Percentiles rank a stretch among this genome's conserved stretches.
Conservation (phyloP, 2,113 vertebrate genomes). For the Monopterus albus region DNA sequence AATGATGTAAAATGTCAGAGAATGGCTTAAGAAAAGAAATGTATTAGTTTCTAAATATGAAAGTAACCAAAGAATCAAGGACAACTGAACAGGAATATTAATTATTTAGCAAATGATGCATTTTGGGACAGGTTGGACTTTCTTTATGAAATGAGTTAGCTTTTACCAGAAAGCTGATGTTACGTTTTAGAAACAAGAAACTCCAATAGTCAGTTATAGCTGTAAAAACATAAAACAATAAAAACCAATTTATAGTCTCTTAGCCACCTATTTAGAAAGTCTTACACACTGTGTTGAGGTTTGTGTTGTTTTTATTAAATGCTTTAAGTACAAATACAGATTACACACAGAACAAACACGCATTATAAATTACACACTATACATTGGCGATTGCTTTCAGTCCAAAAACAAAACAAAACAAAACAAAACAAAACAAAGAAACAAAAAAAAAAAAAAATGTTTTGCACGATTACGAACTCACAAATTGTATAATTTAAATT, state of each 20-base stretch:
- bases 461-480: constrained; percentile 93
- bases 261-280: constrained; percentile 96
- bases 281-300: constrained; percentile 95
- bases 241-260: constrained; percentile 66
- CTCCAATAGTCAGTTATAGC: constrained; percentile 86
- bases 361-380: constrained; percentile 89
- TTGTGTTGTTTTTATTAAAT: constrained; percentile 93
- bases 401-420: too few relatives aligned
- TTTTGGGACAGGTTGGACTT: constrained; percentile 81
- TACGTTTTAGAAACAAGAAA: constrained; percentile 91
- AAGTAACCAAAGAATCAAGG: constrained; percentile 90
- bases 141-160: constrained; percentile 91
- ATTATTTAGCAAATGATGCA: constrained; percentile 88
- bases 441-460: constrained; percentile 86
- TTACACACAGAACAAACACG: constrained; percentile 97
- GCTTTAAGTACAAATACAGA: constrained; percentile 97
- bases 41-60: constrained; percentile 93
- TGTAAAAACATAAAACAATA: constrained; percentile 93
- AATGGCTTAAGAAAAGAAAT: constrained; percentile 94
- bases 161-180: constrained; percentile 91
- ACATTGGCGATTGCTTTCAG: constrained; percentile 91
- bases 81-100: constrained; percentile 93
- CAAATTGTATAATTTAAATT: constrained; percentile 89
- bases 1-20: constrained; percentile 94
- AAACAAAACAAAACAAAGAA: too few relatives aligned